Conservation (phyloP, 2,888 invertebrate genomes). For the Byasa hedistus region DNA sequence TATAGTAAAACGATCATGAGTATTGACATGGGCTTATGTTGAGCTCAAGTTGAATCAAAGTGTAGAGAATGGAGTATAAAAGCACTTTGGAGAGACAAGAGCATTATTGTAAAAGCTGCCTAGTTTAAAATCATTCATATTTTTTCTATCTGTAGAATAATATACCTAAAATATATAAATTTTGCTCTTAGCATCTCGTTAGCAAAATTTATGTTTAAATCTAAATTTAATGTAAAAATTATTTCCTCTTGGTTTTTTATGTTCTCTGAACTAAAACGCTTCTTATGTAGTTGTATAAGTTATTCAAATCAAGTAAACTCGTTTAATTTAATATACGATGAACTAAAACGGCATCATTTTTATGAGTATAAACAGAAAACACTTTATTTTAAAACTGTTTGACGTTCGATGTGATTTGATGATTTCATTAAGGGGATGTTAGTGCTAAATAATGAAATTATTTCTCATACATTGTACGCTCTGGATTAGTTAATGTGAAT, state of each 20-base stretch:
- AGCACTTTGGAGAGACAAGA: slow-evolving; percentile 63
- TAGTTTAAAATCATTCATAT: slow-evolving; percentile 47
- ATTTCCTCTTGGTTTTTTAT: neutral
- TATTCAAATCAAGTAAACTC: slow-evolving; percentile 21
- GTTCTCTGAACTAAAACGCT: slow-evolving; percentile 16
- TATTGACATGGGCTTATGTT: slow-evolving; percentile 14
- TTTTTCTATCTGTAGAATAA: neutral
- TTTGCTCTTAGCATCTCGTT: neutral
- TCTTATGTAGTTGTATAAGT: slow-evolving; percentile 26
- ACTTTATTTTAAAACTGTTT: slow-evolving; percentile 15
- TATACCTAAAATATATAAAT: neutral
- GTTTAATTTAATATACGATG: slow-evolving; percentile 14
- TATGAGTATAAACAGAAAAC: slow-evolving; percentile 19
- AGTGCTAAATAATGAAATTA: slow-evolving; percentile 57
- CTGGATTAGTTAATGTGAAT: slow-evolving; percentile 73
- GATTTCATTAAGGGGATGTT: slow-evolving; percentile 49
- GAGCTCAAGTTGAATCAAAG: slow-evolving; percentile 21
- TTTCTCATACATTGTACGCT: slow-evolving; percentile 62
- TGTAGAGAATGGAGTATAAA: slow-evolving; percentile 40
- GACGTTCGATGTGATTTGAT: slow-evolving; percentile 33
- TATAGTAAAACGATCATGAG: neutral
- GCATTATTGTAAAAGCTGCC: slow-evolving; percentile 66
- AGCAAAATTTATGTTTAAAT: slow-evolving; percentile 1
- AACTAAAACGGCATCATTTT: slow-evolving; percentile 12
- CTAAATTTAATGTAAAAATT: neutral